Conservation (phyloP, 2,888 invertebrate species). For the Aradus depressus region DNA sequence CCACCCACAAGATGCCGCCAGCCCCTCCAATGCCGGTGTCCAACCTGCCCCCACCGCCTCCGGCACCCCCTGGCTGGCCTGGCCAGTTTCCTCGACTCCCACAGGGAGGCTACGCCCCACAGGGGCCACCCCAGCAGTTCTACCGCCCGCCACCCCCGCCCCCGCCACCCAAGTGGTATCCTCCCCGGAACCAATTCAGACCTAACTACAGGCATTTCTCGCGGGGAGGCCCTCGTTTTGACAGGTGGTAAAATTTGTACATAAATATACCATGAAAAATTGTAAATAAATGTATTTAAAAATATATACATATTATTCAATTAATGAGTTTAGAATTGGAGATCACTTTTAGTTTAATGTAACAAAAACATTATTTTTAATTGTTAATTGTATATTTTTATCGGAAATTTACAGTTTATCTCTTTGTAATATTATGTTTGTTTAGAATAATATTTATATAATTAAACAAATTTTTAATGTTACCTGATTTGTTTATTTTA, state of each 20-base stretch:
- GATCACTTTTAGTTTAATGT: too few relatives aligned
- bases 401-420: too few relatives aligned
- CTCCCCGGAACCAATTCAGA: slow-evolving; percentile 5
- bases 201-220: slow-evolving; percentile 10
- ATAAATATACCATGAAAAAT: too few relatives aligned
- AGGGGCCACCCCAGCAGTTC: neutral
- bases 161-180: neutral
- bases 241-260: slow-evolving; percentile 12
- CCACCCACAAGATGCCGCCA: neutral
- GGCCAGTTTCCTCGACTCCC: neutral
- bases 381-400: too few relatives aligned
- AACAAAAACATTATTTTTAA: too few relatives aligned
- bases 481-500: too few relatives aligned
- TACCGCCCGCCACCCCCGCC: slow-evolving; percentile 7
- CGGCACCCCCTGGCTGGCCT: slow-evolving; percentile 3
- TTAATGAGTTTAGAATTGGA: too few relatives aligned
- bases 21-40: neutral
- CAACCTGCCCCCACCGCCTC: slow-evolving; percentile 4
- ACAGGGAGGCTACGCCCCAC: neutral
- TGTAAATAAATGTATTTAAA: too few relatives aligned
- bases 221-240: slow-evolving; percentile 3
- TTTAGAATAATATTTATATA: too few relatives aligned
- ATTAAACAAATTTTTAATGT: too few relatives aligned
- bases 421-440: too few relatives aligned
- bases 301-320: too few relatives aligned